Conservation (phyloP, 2,113 vertebrate species). For the Lagenorhynchus albirostris region DNA sequence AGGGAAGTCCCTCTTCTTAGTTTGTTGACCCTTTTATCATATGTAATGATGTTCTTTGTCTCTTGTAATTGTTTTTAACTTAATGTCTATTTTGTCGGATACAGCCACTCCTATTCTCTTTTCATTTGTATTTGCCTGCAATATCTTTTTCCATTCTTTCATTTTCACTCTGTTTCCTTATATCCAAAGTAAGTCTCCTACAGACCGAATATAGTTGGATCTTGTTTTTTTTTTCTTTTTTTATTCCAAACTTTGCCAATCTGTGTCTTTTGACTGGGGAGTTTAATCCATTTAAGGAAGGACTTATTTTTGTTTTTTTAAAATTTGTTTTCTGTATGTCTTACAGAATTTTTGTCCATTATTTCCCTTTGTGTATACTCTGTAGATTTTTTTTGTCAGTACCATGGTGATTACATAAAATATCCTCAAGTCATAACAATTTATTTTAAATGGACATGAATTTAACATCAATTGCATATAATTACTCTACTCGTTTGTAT, state of each 20-base stretch:
- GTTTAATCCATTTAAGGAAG: not conserved
- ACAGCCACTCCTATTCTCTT: not conserved
- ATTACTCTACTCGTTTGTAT: not conserved
- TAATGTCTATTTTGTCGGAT: not conserved
- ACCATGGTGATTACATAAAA: not conserved
- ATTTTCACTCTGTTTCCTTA: not conserved
- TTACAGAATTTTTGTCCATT: not conserved
- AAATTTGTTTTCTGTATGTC: not conserved
- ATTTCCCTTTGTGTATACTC: not conserved
- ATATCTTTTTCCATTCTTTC: not conserved
- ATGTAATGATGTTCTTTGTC: not conserved
- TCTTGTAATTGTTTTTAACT: not conserved
- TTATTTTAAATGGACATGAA: not conserved
- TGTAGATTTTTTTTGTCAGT: not conserved
- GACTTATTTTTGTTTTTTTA: not conserved
- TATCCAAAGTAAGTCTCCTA: not conserved
- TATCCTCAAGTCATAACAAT: not conserved
- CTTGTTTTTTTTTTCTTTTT: not conserved
- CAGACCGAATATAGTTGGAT: not conserved
- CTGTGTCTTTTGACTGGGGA: not conserved
- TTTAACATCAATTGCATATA: not conserved
- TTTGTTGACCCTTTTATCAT: not conserved
- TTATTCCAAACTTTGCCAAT: not conserved
- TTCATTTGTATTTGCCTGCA: not conserved
- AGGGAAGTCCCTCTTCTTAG: not conserved